Evolutionary conservation across 2,113 vertebrate species (phyloP), one percentile per base, ranked within the genome.

Genomic region (Cyanoramphus novaezelandiae): DNA sequence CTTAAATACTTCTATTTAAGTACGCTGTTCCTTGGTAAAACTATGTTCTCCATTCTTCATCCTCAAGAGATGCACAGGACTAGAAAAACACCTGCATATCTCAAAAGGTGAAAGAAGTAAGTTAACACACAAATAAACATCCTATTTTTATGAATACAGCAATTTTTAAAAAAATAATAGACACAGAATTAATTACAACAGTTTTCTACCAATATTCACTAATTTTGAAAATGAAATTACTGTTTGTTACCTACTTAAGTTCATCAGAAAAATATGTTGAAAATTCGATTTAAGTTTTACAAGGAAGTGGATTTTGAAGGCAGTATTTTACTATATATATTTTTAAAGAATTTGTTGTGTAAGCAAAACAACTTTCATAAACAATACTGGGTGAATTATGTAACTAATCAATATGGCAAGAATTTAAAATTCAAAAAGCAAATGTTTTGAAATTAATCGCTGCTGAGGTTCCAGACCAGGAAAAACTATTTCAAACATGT

Each of bases 221-320:
- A 9, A 50, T 78, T 63, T 68, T 64, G 33, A 46, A 88, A 90
- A 81, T 47, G 3, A 33, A 60, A 24, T 60, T 71, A 5, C 33
- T 29, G 4, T 44, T 57, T 87, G 10, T n/a, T 12, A 60, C 20
- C 16, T 52, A 8, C 4, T 71, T 0, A 0, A 17, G 2, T n/a
- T 82, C 6, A 9, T 69, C 35, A 60, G 33, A 76, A 6, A 71
- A 82, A 75, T 64, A 60, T 24, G 60, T 50, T 5, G 2, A 84
- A 83, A 91, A 47, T 5, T 49, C 0, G 1, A 62, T 46, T 55
- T 55, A 31, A 69, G 60, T 31, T 29, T 55, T 89, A 69, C 1
- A 68, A 33, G 3, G 31, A 50, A 64, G 14, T 68, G 11, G 71
- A 62, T 87, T 72, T 50, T 84, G 17, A 72, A 47, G 25, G 12